Evolutionary conservation across 2,888 invertebrate genomes (phyloP), one percentile per base, ranked within the genome.

Genomic region (Tinea trinotella): DNA sequence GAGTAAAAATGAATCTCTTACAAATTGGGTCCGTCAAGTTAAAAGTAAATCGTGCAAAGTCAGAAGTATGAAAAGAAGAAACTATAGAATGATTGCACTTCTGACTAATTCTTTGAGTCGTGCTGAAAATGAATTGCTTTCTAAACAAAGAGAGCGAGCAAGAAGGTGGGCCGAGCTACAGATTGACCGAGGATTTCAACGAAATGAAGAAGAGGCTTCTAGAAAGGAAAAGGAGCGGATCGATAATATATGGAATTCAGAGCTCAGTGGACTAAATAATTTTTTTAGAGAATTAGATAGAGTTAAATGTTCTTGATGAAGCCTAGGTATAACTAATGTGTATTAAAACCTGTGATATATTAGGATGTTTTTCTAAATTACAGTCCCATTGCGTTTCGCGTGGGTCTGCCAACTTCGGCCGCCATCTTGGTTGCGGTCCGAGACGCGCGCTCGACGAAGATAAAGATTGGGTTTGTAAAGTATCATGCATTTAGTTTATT

Each of bases 231-330:
- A 71, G 57, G 77, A 82, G 66, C 85, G 81, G 73, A 76, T 85
- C 57, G 76, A 83, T 75, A 73, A 74, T 66, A 61, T 85, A 65
- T 87, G 87, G 87, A 84, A 84, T 77, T 87, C 88, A 68, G 91
- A 90, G 73, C 81, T 91, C 67, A 87, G 86, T 70, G 89, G 89
- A 64, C 70, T 91, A 70, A 88, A 91, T 77, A 84, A 78, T 66
- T 91, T 91, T 75, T 90, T 91, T 86, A 86, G 83, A 62, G 87
- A 90, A 73, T 74, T 91, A 67, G 89, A 88, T 66, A 83, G 80
- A 70, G 85, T 90, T 60, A 90, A 90, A 53, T 36, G 63, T 73
- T 15, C 58, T 74, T 73, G 15, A 58, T 74, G 30, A 67, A 68
- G 64, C 87, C 87, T 64, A 79, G 74, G 30, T 18, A 52, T 36